Evolutionary conservation across 2,113 vertebrate species (phyloP).

Genomic region (Lophochroa leadbeateri): DNA sequence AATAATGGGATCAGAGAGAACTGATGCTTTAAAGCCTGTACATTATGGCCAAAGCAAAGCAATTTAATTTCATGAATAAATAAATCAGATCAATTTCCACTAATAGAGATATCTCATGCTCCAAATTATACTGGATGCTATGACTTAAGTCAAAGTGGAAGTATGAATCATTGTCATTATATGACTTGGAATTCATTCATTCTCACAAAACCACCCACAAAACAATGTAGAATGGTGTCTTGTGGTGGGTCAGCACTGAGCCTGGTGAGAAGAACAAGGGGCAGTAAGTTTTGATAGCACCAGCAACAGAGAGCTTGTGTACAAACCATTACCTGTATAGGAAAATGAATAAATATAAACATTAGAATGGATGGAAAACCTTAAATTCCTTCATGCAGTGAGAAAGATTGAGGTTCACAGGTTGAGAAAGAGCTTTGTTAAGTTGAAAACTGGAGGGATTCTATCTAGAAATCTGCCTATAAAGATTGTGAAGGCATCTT

Average conservation of each 20-base stretch:
- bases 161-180: not conserved
- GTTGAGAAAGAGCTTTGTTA: not conserved
- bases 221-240: not conserved
- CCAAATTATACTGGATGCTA: not conserved
- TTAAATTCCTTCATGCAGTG: not conserved
- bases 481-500: not conserved
- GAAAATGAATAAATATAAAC: not conserved
- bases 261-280: not conserved
- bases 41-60: conserved; percentile 5
- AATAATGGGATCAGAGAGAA: conserved; percentile 8
- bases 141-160: not conserved
- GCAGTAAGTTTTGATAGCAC: not conserved
- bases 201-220: not conserved
- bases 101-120: not conserved
- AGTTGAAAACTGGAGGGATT: not conserved
- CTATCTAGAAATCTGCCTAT: not conserved
- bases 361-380: not conserved
- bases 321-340: not conserved
- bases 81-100: conserved; percentile 11
- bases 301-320: not conserved
- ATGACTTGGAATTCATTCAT: not conserved
- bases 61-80: conserved; percentile 15
- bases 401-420: not conserved
- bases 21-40: not conserved
- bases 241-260: not conserved